Evolutionary conservation across 2,888 invertebrate genomes (phyloP), one percentile per base, ranked within the genome.

Genomic region (Nipponacmea schrenckii): DNA sequence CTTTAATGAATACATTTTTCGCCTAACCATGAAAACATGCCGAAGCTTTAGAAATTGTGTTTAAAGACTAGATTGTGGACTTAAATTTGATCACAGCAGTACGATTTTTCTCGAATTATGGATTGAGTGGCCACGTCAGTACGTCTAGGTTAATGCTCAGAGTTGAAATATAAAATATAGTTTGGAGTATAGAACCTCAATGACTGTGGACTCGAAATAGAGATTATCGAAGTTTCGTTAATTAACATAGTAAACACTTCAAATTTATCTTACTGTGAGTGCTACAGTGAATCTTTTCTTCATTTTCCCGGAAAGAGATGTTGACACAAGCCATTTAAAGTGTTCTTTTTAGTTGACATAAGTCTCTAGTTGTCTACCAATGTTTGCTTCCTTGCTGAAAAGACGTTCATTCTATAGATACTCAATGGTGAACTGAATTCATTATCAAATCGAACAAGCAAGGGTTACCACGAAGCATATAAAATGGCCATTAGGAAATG

Each of bases 401-500:
- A 56, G 56, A 56, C 24, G 56, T 56, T 56, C 56, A 20, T 12
- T 24, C 20, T 24, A 56, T 24, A 24, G 24, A 39, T 20, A 24
- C 12, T 56, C 24, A 24, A 20, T 20, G 24, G 20, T 10, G 24
- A 24, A 2, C 20, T 24, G 56, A 56, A 56, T 56, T 56, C 56
- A 56, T 12, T 56, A 24, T 56, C 56, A 20, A 24, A 12, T 20
- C 24, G 14, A 24, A 56, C 56, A 24, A 20, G 56, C 20, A 24
- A 24, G 10, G 24, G 20, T 56, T 24, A 56, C 39, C 39, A 39
- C 39, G 3, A 24, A 14, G 56, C 56, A 56, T 56, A 56, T 56
- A 24, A 56, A 24, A 24, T 56, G 20, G 56, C 56, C 56, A 56
- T 56, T 56, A 56, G 56, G 56, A 56, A 56, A 56, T 56, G 20